Evolutionary conservation across 2,888 invertebrate species (phyloP).

Genomic region (Eudemis profundana): DNA sequence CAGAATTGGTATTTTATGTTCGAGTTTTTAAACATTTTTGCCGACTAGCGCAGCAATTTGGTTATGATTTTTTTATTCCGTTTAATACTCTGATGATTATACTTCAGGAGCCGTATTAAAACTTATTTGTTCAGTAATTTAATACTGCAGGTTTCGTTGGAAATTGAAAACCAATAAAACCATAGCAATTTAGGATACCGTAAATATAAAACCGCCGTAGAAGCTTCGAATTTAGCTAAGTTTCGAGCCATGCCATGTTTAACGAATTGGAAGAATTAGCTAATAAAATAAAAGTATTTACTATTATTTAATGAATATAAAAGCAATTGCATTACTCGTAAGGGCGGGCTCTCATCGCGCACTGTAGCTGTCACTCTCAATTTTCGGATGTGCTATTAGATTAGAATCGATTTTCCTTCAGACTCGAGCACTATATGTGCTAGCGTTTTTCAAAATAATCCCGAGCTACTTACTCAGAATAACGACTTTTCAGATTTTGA

Average conservation of each 20-base stretch:
- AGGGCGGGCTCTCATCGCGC: constrained; percentile 16
- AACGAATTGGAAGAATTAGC: neutral
- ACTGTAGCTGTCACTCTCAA: constrained; percentile 23
- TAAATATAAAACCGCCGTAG: too few species aligned
- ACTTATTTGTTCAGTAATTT: neutral
- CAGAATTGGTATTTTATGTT: neutral
- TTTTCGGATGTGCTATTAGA: constrained; percentile 16
- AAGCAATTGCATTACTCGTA: constrained; percentile 31
- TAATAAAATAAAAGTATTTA: neutral
- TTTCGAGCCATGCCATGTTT: too few species aligned
- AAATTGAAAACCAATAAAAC: neutral
- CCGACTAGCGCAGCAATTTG: neutral
- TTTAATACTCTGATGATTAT: neutral
- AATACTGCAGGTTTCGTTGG: neutral
- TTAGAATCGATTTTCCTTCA: constrained; percentile 12
- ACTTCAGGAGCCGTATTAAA: neutral
- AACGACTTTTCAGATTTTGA: too few species aligned
- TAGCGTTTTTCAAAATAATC: neutral
- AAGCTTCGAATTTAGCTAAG: too few species aligned
- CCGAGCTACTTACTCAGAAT: neutral
- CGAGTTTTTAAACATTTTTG: neutral
- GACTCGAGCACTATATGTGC: too few species aligned
- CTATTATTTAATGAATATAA: constrained; percentile 14
- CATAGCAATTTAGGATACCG: neutral
- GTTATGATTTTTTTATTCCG: neutral